Base-by-base conservation (phyloP, 2,797 vertebrate species). In the Toxotes lorentzi region DNA sequence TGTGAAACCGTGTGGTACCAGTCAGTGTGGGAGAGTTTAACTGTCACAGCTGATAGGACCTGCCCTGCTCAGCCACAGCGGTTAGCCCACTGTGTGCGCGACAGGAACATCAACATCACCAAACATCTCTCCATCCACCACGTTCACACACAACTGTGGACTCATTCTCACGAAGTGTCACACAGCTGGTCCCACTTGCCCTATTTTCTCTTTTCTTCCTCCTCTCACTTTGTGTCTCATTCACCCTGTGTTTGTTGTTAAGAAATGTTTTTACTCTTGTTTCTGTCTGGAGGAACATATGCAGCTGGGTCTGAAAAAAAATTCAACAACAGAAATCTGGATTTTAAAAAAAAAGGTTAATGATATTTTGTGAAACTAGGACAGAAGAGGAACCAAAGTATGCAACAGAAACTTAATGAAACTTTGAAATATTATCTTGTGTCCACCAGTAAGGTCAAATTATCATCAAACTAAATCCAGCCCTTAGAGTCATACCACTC, bases 21-120 rank as follows among this genome's bases (percentile, higher is more conserved):
- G 71, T 53, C 71, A 56, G 68, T 81, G 83, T 83, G 70, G 69
- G 82, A 74, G 71, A 71, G 73, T 70, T 63, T 67, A 88, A 91
- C 83, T 84, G 90, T 90, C 74, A 81, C 91, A 90, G 88, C 88
- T 90, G 89, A 92, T 79, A 68, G 65, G 71, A 85, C 74, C 35
- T 32, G 78, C 63, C 43, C 69, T 65, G 34, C 54, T 83, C 51
- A 68, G 85, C 86, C 86, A 47, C 79, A 73, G 92, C 0, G 79
- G 88, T 90, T 86, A 82, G 78, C 73, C 75, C 67, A 56, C 70
- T 78, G 67, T 72, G 76, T 78, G 86, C 66, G 64, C 43, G 47
- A 89, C 79, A 88, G 79, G 74, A 90, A 90, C 87, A 87, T 74
- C 81, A 78, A 69, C 80, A 35, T 79, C 83, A 81, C 78, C 82